Conservation (phyloP, 2,888 invertebrate species). For the Tricholauxania praeusta region DNA sequence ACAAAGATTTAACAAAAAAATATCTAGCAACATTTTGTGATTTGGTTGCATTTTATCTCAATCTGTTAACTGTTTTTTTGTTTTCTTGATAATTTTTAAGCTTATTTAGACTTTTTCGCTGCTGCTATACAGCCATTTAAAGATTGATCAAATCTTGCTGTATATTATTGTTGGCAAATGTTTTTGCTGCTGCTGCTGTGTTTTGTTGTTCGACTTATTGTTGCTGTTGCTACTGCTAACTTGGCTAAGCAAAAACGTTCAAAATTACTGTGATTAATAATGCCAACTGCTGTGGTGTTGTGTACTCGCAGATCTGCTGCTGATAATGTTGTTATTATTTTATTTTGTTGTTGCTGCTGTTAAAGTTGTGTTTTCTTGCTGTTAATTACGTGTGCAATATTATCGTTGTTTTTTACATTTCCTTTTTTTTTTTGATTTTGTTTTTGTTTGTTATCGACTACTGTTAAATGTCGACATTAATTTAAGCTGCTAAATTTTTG, state of each 20-base stretch:
- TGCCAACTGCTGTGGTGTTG: conserved; percentile 9
- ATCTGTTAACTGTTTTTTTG: conserved; percentile 2
- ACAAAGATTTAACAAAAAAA: not conserved
- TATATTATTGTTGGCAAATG: not conserved
- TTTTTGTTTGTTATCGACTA: too few species aligned
- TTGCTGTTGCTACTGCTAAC: conserved; percentile 1
- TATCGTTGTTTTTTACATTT: too few species aligned
- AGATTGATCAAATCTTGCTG: not conserved
- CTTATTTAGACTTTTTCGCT: not conserved
- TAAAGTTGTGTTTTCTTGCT: too few species aligned
- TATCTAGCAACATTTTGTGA: not conserved
- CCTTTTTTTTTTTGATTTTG: too few species aligned
- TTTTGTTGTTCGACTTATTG: not conserved
- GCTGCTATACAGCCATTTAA: not conserved
- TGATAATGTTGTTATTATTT: too few species aligned
- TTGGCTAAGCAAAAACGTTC: not conserved
- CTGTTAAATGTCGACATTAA: too few species aligned
- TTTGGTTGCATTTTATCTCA: not conserved
- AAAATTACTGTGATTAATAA: not conserved
- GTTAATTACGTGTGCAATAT: too few species aligned
- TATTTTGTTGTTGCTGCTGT: too few species aligned
- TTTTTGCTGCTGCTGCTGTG: not conserved
- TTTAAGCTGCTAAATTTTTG: too few species aligned
- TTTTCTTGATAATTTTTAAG: not conserved
- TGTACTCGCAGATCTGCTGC: not conserved